Conservation (phyloP, 2,888 invertebrate genomes). For the Polylopha cassiicola region DNA sequence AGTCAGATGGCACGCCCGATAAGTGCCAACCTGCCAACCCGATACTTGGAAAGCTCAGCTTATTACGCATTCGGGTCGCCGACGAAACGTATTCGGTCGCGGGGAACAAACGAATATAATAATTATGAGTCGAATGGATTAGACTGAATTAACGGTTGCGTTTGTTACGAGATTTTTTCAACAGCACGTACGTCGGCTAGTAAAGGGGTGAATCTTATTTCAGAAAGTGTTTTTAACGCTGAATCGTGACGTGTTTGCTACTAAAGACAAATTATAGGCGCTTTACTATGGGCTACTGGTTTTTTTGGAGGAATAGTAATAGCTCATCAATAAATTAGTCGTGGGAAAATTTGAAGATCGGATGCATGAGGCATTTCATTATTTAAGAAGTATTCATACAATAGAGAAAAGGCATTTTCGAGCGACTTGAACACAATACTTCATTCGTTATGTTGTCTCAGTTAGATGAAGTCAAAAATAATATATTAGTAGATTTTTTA, state of each 20-base stretch:
- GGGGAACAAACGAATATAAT: conserved; percentile 72
- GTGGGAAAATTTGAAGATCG: no score
- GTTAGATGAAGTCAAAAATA: conserved; percentile 5
- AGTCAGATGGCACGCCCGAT: conserved; percentile 76
- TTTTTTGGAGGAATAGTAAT: no score
- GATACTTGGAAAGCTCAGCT: conserved; percentile 70
- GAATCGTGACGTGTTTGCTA: background rate
- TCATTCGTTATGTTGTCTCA: no score
- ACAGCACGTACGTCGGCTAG: conserved; percentile 39
- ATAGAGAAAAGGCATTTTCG: no score
- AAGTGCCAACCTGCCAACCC: conserved; percentile 57
- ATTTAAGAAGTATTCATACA: no score
- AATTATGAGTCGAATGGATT: conserved; percentile 69
- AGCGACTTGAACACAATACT: no score
- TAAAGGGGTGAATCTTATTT: conserved; percentile 27
- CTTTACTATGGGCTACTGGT: no score
- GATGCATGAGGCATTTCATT: no score
- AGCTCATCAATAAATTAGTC: no score
- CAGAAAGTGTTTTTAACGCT: background rate
- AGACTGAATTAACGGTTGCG: conserved; percentile 57
- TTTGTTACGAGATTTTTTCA: conserved; percentile 42
- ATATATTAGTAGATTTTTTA: conserved; percentile 7
- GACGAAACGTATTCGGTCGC: conserved; percentile 53
- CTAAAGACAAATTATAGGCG: no score
- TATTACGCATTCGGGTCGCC: conserved; percentile 72